Base-by-base conservation (phyloP, 2,797 vertebrate species). In the Aulostomus chinensis region DNA sequence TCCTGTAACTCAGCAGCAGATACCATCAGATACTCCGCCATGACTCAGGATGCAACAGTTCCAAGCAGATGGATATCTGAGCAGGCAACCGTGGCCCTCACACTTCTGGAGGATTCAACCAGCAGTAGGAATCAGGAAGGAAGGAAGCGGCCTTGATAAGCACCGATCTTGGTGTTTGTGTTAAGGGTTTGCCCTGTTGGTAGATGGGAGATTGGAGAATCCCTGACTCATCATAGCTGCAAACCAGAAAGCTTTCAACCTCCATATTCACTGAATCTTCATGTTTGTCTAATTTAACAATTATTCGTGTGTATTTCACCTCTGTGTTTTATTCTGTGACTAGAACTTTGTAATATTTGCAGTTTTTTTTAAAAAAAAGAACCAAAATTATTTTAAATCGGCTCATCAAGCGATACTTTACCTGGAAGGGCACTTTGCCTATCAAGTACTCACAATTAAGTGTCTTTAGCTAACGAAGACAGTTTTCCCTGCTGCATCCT, bases 61-160 rank as follows among this genome's bases (percentile, higher is more conserved):
- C 80, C 83, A 83, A 85, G 71, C 66, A 72, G 76, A 81, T 81
- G 41, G 59, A 79, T 83, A 89, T 90, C 87, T 73, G 55, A 50
- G 54, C 42, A 50, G 39, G 53, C 33, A 40, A 60, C 54, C 37
- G 31, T 61, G 58, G 53, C 46, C 29, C 73, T 85, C 73, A 33
- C 21, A 42, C 83, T 66, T 73, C 68, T 47, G 41, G 46, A 6
- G n/a, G n/a, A n/a, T n/a, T n/a, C n/a, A 61, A 38, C 42, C 5
- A 66, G 63, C 59, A 31, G 34, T 20, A 1, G 13, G 11, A 13
- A 26, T 28, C 50, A 48, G 29, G 40, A 56, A 57, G 13, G 40
- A 71, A 32, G 21, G 5, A 7, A 7, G 4, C 24, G 24, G 2
- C 2, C 24, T 3, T 7, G 24, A 9, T 8, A 9, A 25, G 9